phyloP scores from a whole-genome alignment of 2,113 vertebrate genomes.

The Cyanoramphus novaezelandiae region DNA sequence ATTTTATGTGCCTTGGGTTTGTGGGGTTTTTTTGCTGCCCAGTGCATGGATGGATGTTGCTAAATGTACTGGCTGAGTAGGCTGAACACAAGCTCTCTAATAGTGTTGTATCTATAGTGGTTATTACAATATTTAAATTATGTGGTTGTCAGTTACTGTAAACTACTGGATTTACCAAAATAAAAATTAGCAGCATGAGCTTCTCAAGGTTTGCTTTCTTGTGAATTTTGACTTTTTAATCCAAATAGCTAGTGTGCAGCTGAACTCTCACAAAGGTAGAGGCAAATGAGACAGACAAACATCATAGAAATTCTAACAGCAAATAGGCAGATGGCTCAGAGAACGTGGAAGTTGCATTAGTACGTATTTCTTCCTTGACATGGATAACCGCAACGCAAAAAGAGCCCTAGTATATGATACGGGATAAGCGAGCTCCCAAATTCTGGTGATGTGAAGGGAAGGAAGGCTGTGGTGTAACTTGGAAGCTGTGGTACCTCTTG shows the following conservation, averaged over 20 bases:
- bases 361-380: background rate
- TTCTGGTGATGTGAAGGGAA: background rate
- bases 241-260: background rate
- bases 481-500: background rate
- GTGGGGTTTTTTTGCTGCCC: background rate
- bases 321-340: background rate
- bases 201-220: conserved; percentile 29
- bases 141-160: conserved; percentile 24
- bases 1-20: background rate
- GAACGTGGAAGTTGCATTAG: background rate
- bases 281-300: background rate
- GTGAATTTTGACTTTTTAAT: conserved; percentile 11
- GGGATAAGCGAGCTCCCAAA: background rate
- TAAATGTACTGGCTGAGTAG: background rate
- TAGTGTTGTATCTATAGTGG: background rate
- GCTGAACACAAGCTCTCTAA: background rate
- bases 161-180: conserved; percentile 36
- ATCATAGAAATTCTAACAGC: background rate
- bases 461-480: background rate
- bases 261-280: background rate
- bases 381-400: background rate
- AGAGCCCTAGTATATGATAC: background rate
- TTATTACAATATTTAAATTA: background rate
- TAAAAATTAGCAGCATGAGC: conserved; percentile 51
- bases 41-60: conserved; percentile 17